phyloP scores from a whole-genome alignment of 92 coral and sea anemone species.

The Epizoanthus scotinus region DNA sequence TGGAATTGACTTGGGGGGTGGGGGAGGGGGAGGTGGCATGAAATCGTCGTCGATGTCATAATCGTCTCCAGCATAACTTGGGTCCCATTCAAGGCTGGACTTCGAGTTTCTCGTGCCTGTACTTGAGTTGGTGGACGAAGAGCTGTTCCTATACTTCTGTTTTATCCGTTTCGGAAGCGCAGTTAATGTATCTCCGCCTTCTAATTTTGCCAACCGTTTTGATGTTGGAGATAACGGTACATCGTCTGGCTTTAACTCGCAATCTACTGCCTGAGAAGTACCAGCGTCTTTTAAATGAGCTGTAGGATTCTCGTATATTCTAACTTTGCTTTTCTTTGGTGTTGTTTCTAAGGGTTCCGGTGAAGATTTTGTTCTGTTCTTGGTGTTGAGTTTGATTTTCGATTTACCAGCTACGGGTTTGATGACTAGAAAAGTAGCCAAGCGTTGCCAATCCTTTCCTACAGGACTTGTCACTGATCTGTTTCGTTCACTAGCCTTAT shows the following conservation, averaged over 20 bases:
- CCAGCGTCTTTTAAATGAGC: slow-evolving; percentile 48
- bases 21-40: slow-evolving; percentile 94
- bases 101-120: slow-evolving; percentile 62
- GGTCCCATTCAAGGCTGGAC: slow-evolving; percentile 96
- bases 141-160: slow-evolving; percentile 74
- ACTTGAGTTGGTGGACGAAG: slow-evolving; percentile 74
- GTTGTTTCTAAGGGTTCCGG: slow-evolving; percentile 52
- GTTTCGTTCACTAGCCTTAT: slow-evolving; percentile 33
- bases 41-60: slow-evolving; percentile 79
- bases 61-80: slow-evolving; percentile 70
- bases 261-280: slow-evolving; percentile 30
- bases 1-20: too few species aligned
- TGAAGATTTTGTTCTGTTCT: slow-evolving; percentile 74
- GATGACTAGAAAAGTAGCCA: slow-evolving; percentile 76
- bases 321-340: slow-evolving; percentile 60
- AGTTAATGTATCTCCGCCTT: slow-evolving; percentile 87
- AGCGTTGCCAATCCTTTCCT: slow-evolving; percentile 67
- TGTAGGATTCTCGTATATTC: slow-evolving; percentile 85
- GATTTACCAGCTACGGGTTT: slow-evolving; percentile 74
- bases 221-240: slow-evolving; percentile 62
- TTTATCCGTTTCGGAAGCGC: slow-evolving; percentile 86
- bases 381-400: slow-evolving; percentile 62
- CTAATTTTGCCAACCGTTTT: slow-evolving; percentile 70
- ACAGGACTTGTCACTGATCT: slow-evolving; percentile 27
- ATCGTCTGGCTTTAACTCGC: slow-evolving; percentile 32